Conservation (phyloP, 2,888 invertebrate genomes). For the Leptopilina drosophilae region DNA sequence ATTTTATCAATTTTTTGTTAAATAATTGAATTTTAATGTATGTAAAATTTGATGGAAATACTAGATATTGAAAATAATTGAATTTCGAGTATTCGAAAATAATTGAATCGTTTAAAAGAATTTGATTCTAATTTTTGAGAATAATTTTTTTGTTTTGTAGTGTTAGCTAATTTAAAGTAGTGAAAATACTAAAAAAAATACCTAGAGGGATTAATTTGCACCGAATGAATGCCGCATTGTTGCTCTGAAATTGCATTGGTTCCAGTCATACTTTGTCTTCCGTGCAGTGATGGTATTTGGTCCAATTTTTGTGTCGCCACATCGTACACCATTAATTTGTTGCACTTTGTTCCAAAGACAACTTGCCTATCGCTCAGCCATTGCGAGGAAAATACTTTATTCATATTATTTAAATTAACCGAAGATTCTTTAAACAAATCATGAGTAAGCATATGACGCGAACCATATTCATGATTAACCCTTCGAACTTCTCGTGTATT, state of each 20-base stretch:
- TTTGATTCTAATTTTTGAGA: too few species aligned
- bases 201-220: conserved; percentile 94
- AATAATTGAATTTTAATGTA: too few species aligned
- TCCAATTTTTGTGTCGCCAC: conserved; percentile 91
- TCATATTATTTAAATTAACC: conserved; percentile 89
- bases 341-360: conserved; percentile 98
- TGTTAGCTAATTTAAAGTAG: too few species aligned
- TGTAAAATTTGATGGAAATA: too few species aligned
- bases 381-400: conserved; percentile 96
- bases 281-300: conserved; percentile 91
- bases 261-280: conserved; percentile 78
- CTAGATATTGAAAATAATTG: too few species aligned
- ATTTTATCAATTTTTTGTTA: too few species aligned
- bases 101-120: too few species aligned
- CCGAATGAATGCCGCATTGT: conserved; percentile 94
- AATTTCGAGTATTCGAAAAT: too few species aligned
- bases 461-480: conserved; percentile 88
- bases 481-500: conserved; percentile 84
- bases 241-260: conserved; percentile 80
- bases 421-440: conserved; percentile 93
- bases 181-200: conserved; percentile 44
- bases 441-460: conserved; percentile 91
- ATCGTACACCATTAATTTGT: conserved; percentile 96
- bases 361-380: conserved; percentile 97
- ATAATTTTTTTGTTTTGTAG: too few species aligned